A percentile compares a stretch with the other conserved stretches of the same genome.
Evolutionary conservation across 2,113 vertebrate species (phyloP).

Genomic region (Podarcis raffonei): DNA sequence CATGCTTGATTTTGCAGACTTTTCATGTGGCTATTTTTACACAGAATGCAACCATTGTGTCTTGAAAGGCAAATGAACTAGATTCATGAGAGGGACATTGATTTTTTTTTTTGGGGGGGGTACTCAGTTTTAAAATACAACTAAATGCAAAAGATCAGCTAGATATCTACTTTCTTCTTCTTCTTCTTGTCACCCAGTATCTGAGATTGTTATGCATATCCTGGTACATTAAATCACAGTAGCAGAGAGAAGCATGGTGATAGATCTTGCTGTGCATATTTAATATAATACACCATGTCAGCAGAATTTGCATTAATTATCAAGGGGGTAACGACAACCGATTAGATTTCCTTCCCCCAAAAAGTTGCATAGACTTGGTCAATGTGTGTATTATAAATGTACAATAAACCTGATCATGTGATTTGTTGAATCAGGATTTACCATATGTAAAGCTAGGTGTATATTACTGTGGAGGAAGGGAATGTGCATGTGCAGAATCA

Average conservation of each 20-base stretch:
- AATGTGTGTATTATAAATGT: conserved; percentile 1
- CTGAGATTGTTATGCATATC: conserved; percentile 55
- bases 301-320: conserved; percentile 28
- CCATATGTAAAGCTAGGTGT: not conserved
- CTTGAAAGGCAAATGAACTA: conserved; percentile 60
- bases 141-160: conserved; percentile 60
- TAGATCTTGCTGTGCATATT: conserved; percentile 33
- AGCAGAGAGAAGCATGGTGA: not conserved
- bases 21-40: conserved; percentile 69
- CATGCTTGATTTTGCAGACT: conserved; percentile 56
- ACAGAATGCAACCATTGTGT: conserved; percentile 59
- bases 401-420: not conserved
- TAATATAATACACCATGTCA: conserved; percentile 27
- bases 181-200: conserved; percentile 51
- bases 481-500: not conserved
- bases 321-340: not conserved
- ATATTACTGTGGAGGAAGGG: not conserved
- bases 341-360: not conserved
- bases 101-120: conserved; percentile 64
- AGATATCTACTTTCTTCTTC: conserved; percentile 58
- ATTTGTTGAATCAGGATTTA: not conserved
- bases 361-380: not conserved
- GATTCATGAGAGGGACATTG: conserved; percentile 71
- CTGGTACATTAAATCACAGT: conserved; percentile 57
- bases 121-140: conserved; percentile 62